Evolutionary conservation across 2,113 vertebrate species (phyloP), one percentile per base, ranked within the genome.

Genomic region (Melanerpes formicivorus): DNA sequence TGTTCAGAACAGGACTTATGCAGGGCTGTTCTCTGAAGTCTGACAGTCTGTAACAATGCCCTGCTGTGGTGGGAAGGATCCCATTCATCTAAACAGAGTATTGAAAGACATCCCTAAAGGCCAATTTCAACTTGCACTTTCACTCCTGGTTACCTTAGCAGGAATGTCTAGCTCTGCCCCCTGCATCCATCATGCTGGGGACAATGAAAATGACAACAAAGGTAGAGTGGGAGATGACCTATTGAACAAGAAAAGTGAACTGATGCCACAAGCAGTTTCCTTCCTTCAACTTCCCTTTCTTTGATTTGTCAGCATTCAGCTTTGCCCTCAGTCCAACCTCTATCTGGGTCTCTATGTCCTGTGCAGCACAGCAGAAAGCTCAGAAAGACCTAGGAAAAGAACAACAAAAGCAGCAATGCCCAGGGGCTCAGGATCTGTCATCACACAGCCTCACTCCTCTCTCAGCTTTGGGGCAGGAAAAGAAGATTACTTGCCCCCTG

Each of bases 171-270:
- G 0, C 52, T 89, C 58, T 84, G 29, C 59, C 63, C 56, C 81
- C 65, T 56, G 50, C 64, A 79, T 50, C 60, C 50, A 44, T 74
- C 69, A 60, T 30, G 26, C 27, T 22, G 34, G 40, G 40, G n/a
- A 90, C 83, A 93, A 69, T 58, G 73, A 75, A 84, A 95, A 91
- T 67, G 48, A 48, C 84, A 92, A 58, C 25, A 13, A 50, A 86
- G 27, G 50, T 52, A 34, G 59, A 76, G 60, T 13, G 29, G 78
- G 59, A 88, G 30, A 69, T 62, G 67, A 63, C 59, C 59, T 84
- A 30, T 6, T 67, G 79, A 93, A 91, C 54, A 75, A 80, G 56
- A 74, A 60, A 93, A 81, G 64, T 50, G 56, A 56, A 34, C 50
- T 79, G 81, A 78, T 75, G 37, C 32, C 59, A 85, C 27, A 72